A percentile compares a stretch with the other conserved stretches of the same genome.
Conservation (phyloP, 1,140 invertebrate species). For the Matsumurasca onukii region DNA sequence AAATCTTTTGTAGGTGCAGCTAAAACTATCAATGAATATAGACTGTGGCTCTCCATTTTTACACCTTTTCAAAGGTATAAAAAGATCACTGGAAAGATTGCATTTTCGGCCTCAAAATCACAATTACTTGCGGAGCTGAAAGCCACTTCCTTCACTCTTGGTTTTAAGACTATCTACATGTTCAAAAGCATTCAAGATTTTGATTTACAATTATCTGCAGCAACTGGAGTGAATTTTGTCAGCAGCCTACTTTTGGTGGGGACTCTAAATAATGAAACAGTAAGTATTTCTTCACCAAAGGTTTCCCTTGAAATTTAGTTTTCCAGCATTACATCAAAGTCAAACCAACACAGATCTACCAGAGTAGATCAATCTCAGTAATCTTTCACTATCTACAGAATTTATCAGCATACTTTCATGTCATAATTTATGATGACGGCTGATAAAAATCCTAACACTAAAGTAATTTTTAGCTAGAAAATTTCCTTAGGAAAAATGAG, state of each 20-base stretch:
- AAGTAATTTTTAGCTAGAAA: too few relatives aligned
- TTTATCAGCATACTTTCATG: too few relatives aligned
- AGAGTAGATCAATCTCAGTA: too few relatives aligned
- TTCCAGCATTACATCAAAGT: too few relatives aligned
- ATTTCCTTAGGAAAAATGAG: too few relatives aligned
- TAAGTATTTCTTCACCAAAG: too few relatives aligned
- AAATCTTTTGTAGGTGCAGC: constrained; percentile 58
- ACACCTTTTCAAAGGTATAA: constrained; percentile 66
- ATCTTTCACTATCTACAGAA: too few relatives aligned
- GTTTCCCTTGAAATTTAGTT: too few relatives aligned
- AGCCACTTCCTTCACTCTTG: constrained; percentile 56
- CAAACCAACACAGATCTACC: too few relatives aligned
- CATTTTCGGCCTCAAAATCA: constrained; percentile 64
- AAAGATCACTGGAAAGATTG: constrained; percentile 63
- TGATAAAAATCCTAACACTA: too few relatives aligned
- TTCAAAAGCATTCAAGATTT: constrained; percentile 64
- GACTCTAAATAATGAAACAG: constrained; percentile 60
- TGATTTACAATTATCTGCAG: constrained; percentile 67
- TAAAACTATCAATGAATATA: constrained; percentile 62
- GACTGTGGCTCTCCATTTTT: constrained; percentile 67
- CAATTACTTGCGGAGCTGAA: constrained; percentile 69
- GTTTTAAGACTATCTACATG: constrained; percentile 60
- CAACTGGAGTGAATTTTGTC: constrained; percentile 68
- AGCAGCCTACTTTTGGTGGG: constrained; percentile 61
- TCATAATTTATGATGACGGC: too few relatives aligned